Base-by-base conservation (phyloP, 2,113 vertebrate species). In the Thamnophis sirtalis region DNA sequence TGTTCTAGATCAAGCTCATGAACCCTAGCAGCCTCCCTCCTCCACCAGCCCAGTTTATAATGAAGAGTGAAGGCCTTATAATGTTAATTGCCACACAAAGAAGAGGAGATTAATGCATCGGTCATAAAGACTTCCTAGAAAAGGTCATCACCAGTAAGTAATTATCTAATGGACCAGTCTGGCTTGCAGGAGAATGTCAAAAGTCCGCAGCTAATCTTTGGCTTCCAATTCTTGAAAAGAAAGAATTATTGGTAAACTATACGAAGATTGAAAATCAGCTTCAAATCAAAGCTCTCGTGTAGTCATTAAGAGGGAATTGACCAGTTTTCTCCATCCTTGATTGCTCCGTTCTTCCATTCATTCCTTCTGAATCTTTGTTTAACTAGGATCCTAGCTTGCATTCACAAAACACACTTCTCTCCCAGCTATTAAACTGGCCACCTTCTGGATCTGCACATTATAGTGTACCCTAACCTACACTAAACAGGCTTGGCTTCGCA, bases 91-190 rank as follows among this genome's bases (percentile, higher is more conserved):
- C 92, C 89, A 92, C 86, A 11, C 93, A 94, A 43, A 26, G 90
- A 53, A 73, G 91, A 95, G 89, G 87, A 21, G 38, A 56, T 95
- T 96, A 95, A 93, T 85, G 94, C 80, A 93, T 92, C 60, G 93
- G 28, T 91, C 94, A 28, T 89, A 54, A 50, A 91, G 93, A 86
- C 91, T 93, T 93, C 80, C 68, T 80, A 86, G 56, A 86, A 93
- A 94, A 96, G 94, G 92, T 63, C 92, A 93, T 94, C 84, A 88
- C 93, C 92, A 89, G 84, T 88, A 90, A 94, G 94, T 95, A 97
- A 97, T 97, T 96, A 97, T 93, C 95, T 97, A 98, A 97, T 97
- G 95, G 95, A 91, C 87, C 90, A 93, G 86, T 95, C 88, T 90
- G 93, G 91, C 93, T 94, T 94, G 95, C 91, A 43, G 87, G 94